These are phyloP conservation scores for Stegostoma tigrinum DNA, from an alignment of 2,113 vertebrate genomes.

Conservation along the genomic window DNA sequence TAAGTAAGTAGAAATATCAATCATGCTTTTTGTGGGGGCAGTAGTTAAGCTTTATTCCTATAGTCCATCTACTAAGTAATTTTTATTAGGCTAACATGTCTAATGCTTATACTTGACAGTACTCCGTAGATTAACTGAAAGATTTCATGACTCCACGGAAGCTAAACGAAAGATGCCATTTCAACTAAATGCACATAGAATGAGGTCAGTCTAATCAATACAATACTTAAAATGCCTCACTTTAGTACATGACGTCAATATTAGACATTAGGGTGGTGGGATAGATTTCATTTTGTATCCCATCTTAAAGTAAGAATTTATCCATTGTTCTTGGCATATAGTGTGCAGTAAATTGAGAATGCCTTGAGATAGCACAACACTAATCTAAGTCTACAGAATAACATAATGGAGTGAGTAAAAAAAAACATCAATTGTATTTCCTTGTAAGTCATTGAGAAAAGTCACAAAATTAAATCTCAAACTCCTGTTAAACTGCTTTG, in stretches of 20 bases:
- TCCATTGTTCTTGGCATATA: conserved; percentile 43
- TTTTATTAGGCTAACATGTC: not conserved
- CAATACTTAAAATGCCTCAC: conserved; percentile 47
- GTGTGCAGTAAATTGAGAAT: not conserved
- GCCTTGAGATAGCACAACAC: not conserved
- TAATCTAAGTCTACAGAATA: not conserved
- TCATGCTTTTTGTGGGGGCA: not conserved
- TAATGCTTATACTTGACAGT: not conserved
- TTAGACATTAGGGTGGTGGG: conserved; percentile 43
- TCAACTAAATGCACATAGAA: conserved; percentile 46
- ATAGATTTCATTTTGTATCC: conserved; percentile 43
- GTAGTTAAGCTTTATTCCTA: not conserved
- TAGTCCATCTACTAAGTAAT: not conserved
- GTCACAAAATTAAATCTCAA: conserved; percentile 29
- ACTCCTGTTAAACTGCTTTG: not conserved
- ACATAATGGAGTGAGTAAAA: not conserved
- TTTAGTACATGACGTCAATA: conserved; percentile 52
- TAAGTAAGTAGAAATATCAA: not conserved
- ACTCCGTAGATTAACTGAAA: not conserved
- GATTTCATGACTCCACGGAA: not conserved
- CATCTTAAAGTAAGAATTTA: conserved; percentile 45
- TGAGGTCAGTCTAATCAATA: conserved; percentile 57
- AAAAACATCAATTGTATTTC: conserved; percentile 27
- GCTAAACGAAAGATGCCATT: conserved; percentile 35
- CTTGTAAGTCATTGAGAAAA: conserved; percentile 29